A percentile compares a stretch with the other conserved stretches of the same genome.
Evolutionary conservation across 2,113 vertebrate species (phyloP).

Genomic region (Myxocyprinus asiaticus): DNA sequence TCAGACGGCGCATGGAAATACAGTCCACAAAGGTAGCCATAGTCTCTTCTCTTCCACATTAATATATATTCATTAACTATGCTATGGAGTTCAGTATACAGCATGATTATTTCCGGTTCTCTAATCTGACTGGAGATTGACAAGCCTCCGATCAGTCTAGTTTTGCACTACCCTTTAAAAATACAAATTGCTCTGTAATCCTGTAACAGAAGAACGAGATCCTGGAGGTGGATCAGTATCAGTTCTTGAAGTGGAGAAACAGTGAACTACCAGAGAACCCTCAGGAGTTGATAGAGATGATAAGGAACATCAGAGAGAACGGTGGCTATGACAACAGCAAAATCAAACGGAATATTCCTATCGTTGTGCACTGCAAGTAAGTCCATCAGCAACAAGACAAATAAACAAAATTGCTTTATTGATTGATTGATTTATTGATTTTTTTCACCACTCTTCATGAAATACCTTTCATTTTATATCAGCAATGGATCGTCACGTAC

Average conservation of each 20-base stretch:
- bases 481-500: slow-evolving; percentile 88
- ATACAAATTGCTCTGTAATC: background rate
- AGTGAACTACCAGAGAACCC: slow-evolving; percentile 75
- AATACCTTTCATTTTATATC: slow-evolving; percentile 5
- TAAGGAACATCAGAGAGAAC: slow-evolving; percentile 75
- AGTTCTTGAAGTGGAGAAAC: slow-evolving; percentile 83
- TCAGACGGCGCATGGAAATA: slow-evolving; percentile 78
- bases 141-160: no score
- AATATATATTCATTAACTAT: no score
- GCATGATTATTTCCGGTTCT: no score
- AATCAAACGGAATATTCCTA: slow-evolving; percentile 55
- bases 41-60: background rate
- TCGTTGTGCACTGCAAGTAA: slow-evolving; percentile 89
- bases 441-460: background rate
- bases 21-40: slow-evolving; percentile 82
- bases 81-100: no score
- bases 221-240: slow-evolving; percentile 82
- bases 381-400: slow-evolving; percentile 38
- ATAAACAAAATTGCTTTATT: no score
- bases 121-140: no score
- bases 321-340: slow-evolving; percentile 53
- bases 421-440: no score
- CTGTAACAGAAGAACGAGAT: slow-evolving; percentile 82
- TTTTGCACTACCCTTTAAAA: no score
- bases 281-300: slow-evolving; percentile 79